Evolutionary conservation across 2,888 invertebrate genomes (phyloP).

Genomic region (Plemyria rubiginata): DNA sequence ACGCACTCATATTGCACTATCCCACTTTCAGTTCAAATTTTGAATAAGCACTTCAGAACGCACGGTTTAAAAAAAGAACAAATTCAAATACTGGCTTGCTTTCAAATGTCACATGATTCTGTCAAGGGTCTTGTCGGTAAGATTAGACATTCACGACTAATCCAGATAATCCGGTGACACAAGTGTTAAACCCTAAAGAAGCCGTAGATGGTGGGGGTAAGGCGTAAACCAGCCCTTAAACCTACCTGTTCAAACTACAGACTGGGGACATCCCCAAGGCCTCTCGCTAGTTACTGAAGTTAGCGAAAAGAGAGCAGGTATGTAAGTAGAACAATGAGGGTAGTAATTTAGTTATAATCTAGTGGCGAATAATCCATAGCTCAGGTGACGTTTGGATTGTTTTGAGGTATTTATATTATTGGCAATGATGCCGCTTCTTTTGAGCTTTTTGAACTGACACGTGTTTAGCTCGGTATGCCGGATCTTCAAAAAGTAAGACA

Average conservation of each 20-base stretch:
- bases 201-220: slow-evolving; percentile 53
- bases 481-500: background rate
- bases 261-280: background rate
- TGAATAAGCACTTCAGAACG: slow-evolving; percentile 4
- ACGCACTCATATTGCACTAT: slow-evolving; percentile 51
- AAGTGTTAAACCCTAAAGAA: slow-evolving; percentile 52
- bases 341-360: slow-evolving; percentile 5
- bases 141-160: slow-evolving; percentile 54
- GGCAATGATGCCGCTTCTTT: slow-evolving; percentile 12
- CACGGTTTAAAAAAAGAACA: no score
- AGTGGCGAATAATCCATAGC: slow-evolving; percentile 13
- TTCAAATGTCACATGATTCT: slow-evolving; percentile 3
- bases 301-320: background rate
- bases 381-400: slow-evolving; percentile 25
- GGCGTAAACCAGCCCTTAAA: slow-evolving; percentile 41
- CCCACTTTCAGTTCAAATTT: background rate
- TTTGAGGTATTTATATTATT: slow-evolving; percentile 9
- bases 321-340: background rate
- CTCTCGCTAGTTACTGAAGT: background rate
- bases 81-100: background rate
- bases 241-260: slow-evolving; percentile 47
- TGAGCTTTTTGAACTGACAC: slow-evolving; percentile 1
- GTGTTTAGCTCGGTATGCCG: background rate
- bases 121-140: slow-evolving; percentile 41
- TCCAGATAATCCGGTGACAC: slow-evolving; percentile 58